Base-by-base conservation (phyloP, 2,888 invertebrate genomes). In the Malthinus flaveolus region DNA sequence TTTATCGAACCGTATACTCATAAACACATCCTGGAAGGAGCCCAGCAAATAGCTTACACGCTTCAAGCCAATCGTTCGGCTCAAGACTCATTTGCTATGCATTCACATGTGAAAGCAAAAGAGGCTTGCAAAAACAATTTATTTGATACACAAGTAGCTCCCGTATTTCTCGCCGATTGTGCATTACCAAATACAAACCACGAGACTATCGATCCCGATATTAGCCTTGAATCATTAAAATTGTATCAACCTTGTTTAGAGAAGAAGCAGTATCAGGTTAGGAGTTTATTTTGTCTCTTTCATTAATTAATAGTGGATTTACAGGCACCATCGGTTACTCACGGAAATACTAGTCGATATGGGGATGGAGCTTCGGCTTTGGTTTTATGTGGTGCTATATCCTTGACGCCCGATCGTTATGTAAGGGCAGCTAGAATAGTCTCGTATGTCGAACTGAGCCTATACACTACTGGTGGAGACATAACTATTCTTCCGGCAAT, bases 281-380 rank as follows among this genome's bases (percentile, higher is more conserved):
- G 23, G 23, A 5, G 23, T 23, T 23, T 2, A 3, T 23, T 23
- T 23, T 3, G n/a, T 23, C 23, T 2, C 23, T 23, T 23, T 3
- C 5, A 5, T 23, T 23, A 23, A 23, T 3, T 23, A 23, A 23
- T 23, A 23, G 23, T 23, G 2, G 23, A 23, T 23, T 5, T 50
- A 62, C 67, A 79, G 55, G 88, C 87, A 4, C 86, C 34, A 7
- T 46, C 89, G 1, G 88, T 93, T 6, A 93, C 93, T 3, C 83
- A 92, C 33, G 90, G 89, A 46, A 90, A 90, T 80, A 84, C 91
- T 1, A 91, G 91, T 7, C 90, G 90, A 31, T 81, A 91, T 34
- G 92, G 91, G 64, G 96, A 97, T 76, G 95, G 96, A 0, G 95
- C 96, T 1, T 93, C 95, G 3, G 93, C 90, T 1, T 79, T 95